These are phyloP conservation scores for Avahi laniger DNA, from an alignment of 2,797 vertebrate species.

Conservation along the genomic window DNA sequence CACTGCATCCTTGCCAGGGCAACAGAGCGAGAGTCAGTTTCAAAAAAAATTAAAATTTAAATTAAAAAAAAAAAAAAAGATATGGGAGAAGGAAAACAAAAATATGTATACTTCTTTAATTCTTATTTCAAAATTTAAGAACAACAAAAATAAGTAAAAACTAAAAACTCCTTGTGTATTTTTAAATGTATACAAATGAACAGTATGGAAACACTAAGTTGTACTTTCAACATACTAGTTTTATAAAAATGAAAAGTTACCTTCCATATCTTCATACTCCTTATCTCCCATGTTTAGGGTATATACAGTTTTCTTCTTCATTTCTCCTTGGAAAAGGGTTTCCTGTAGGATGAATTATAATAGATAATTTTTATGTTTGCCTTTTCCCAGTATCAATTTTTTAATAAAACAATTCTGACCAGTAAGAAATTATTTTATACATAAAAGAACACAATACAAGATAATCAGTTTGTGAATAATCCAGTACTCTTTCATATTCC, in stretches of 20 bases:
- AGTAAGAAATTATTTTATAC: slow-evolving; percentile 55
- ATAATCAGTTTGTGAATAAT: not conserved
- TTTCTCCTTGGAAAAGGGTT: slow-evolving; percentile 74
- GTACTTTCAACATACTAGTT: slow-evolving; percentile 46
- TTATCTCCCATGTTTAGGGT: slow-evolving; percentile 79
- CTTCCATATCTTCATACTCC: slow-evolving; percentile 82
- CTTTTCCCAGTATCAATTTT: not conserved
- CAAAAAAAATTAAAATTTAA: not conserved
- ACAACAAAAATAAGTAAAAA: slow-evolving; percentile 34
- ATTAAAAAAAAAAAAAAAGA: not conserved
- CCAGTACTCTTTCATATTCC: not conserved
- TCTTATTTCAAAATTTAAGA: slow-evolving; percentile 43
- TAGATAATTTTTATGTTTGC: slow-evolving; percentile 49
- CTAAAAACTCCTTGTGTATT: not conserved
- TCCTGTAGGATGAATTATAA: slow-evolving; percentile 67
- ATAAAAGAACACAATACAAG: not conserved
- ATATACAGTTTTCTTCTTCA: slow-evolving; percentile 84
- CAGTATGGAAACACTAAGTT: not conserved
- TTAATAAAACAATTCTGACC: not conserved
- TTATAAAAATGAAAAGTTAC: slow-evolving; percentile 76
- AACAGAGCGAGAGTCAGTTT: not conserved
- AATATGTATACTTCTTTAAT: not conserved
- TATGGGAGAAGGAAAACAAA: not conserved
- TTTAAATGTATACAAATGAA: slow-evolving; percentile 8
- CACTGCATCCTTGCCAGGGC: not conserved